These are phyloP conservation scores for Heliconius eleuchia DNA, from an alignment of 1,140 invertebrate species.

Conservation along the genomic window DNA sequence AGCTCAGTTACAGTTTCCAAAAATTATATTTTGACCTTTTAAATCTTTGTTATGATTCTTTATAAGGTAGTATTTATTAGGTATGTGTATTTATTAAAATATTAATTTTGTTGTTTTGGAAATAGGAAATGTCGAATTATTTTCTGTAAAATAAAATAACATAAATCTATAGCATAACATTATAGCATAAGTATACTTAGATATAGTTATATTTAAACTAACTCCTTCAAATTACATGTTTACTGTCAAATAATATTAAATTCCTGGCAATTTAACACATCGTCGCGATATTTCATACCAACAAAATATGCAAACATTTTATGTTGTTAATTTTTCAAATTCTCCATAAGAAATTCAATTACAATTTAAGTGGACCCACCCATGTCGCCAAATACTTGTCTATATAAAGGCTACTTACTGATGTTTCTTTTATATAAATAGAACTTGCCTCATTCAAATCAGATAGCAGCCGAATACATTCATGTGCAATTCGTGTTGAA, in stretches of 20 bases:
- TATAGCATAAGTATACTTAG: not conserved
- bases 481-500: too few relatives aligned
- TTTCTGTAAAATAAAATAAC: not conserved
- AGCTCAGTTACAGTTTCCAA: conserved; percentile 19
- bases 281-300: conserved; percentile 64
- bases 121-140: not conserved
- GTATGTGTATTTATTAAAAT: not conserved
- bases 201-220: conserved; percentile 10
- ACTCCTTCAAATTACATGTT: conserved; percentile 51
- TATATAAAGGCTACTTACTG: not conserved
- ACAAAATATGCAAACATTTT: conserved; percentile 57
- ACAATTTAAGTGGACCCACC: not conserved
- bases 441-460: too few relatives aligned
- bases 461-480: too few relatives aligned
- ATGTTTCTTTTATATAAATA: too few relatives aligned
- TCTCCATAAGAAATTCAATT: conserved; percentile 1
- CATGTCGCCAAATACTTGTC: not conserved
- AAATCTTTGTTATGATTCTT: conserved; percentile 22
- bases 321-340: conserved; percentile 50
- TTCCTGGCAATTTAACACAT: conserved; percentile 70
- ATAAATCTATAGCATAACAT: not conserved
- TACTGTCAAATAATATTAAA: conserved; percentile 65
- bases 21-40: conserved; percentile 36
- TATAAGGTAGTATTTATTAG: conserved; percentile 10
- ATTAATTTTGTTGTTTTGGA: not conserved